Percentiles rank a stretch among this genome's conserved stretches.
Evolutionary conservation across 2,797 vertebrate species (phyloP).

Genomic region (Mus caroli): DNA sequence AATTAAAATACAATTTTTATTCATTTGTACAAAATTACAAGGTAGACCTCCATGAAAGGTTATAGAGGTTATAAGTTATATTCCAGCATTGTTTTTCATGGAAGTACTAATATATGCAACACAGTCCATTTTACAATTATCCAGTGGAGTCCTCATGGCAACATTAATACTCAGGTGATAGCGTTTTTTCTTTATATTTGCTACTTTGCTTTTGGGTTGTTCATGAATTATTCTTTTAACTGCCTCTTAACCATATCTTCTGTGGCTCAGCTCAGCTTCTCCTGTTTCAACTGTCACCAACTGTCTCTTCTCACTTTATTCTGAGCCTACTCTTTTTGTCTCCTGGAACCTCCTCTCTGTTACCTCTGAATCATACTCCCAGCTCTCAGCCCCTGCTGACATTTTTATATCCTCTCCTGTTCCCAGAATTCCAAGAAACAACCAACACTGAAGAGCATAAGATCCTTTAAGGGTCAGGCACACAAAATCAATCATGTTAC

Average conservation of each 20-base stretch:
- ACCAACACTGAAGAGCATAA: background rate
- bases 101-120: background rate
- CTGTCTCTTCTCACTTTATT: background rate
- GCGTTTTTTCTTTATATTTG: background rate
- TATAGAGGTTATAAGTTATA: no score
- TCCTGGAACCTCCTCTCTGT: background rate
- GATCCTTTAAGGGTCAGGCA: background rate
- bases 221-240: background rate
- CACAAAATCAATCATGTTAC: background rate
- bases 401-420: background rate
- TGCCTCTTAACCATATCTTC: background rate
- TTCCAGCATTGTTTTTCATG: background rate
- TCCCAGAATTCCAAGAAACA: background rate
- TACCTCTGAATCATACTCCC: background rate
- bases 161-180: background rate
- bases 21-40: conserved; percentile 34
- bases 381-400: background rate
- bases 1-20: conserved; percentile 30
- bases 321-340: background rate
- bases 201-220: background rate
- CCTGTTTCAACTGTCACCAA: background rate
- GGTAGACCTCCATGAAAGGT: background rate
- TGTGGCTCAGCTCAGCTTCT: background rate
- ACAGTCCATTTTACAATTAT: background rate
- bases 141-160: background rate